Base-by-base conservation (phyloP, 2,797 vertebrate species). In the Takifugu ocellatus region DNA sequence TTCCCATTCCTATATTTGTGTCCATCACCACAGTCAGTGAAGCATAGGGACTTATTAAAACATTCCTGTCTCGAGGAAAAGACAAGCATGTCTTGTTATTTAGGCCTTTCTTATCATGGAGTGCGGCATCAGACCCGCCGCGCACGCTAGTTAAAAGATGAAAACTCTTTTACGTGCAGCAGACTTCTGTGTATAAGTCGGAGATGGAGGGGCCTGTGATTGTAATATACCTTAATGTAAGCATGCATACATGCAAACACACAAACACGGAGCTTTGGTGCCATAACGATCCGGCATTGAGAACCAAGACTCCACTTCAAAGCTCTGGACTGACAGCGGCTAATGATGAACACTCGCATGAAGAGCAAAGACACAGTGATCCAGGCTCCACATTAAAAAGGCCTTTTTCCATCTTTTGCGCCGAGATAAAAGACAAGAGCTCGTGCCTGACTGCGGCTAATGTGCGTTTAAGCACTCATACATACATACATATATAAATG, bases 291-390 rank as follows among this genome's bases (percentile, higher is more conserved):
- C 78, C 59, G 47, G 58, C 70, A 75, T 78, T 21, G 65, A 3
- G 54, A 72, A 64, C 79, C 75, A 79, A 70, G 79, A 87, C 83
- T 86, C 73, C 74, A 84, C 87, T 87, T 88, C 87, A 89, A 89
- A 87, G 87, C 82, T 68, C 78, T 56, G 26, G 60, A 50, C 84
- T 84, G 81, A 84, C 82, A 81, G 84, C 73, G 78, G 82, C 83
- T 89, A 89, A 89, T 85, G 87, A 89, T 81, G 81, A 84, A 82
- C 85, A 78, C 84, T 86, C 79, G 77, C 74, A 89, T 83, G 75
- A 85, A 84, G 84, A 86, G 86, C 78, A 79, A 81, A 81, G 84
- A 87, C 81, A 83, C 81, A 77, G 77, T 51, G 60, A 86, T 82
- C 70, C 70, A 70, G 80, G 62, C 80, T 78, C 70, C 70, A 69